These are phyloP conservation scores for Eremobia ochroleuca DNA, from an alignment of 2,888 invertebrate genomes.

Conservation along the genomic window DNA sequence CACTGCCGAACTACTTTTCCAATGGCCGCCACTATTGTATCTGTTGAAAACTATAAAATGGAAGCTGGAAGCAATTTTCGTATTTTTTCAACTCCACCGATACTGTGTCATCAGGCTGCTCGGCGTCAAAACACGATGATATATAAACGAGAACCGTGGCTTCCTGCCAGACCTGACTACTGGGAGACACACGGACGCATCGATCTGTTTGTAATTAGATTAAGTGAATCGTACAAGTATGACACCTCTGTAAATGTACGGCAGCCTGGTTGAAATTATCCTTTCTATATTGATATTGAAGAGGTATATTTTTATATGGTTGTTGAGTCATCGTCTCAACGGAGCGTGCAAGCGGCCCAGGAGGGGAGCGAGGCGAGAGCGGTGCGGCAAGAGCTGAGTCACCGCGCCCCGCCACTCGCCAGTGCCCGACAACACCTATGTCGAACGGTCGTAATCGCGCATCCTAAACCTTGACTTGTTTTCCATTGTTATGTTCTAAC, in stretches of 20 bases:
- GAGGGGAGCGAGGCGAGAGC: no score
- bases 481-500: no score
- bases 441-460: no score
- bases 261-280: conserved; percentile 17
- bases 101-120: conserved; percentile 77
- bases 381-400: no score
- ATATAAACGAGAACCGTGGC: conserved; percentile 86
- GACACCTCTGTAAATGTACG: conserved; percentile 36
- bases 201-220: conserved; percentile 56
- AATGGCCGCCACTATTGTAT: conserved; percentile 1
- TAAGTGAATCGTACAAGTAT: conserved; percentile 52
- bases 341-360: no score
- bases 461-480: no score
- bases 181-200: conserved; percentile 70
- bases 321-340: no score
- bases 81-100: conserved; percentile 76
- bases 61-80: conserved; percentile 56
- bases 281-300: neutral
- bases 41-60: conserved; percentile 38
- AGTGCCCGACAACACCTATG: no score
- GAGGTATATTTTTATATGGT: no score
- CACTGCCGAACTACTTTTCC: neutral
- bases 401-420: no score
- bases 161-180: conserved; percentile 83
- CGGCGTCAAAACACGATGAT: conserved; percentile 88